Percentiles rank a stretch among this genome's conserved stretches.
Conservation (phyloP, 2,113 vertebrate genomes). For the Calidris pygmaea region DNA sequence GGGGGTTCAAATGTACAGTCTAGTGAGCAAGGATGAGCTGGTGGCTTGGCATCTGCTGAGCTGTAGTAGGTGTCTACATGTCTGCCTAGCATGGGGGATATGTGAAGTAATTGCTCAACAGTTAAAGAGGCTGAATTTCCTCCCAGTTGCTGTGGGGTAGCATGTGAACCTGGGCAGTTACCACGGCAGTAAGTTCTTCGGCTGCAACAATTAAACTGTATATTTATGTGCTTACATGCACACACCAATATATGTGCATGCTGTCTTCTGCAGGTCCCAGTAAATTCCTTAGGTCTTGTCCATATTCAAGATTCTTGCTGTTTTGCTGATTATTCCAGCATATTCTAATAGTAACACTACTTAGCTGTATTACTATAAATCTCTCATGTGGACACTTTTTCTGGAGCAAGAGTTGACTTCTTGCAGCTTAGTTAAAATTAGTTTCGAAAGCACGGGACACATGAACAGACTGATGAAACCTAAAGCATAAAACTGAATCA, state of each 20-base stretch:
- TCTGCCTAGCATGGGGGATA: rapidly evolving
- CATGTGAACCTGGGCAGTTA: neutral
- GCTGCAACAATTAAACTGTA: neutral
- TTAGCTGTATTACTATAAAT: neutral
- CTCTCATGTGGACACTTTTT: neutral
- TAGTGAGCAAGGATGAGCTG: neutral
- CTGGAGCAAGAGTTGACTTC: neutral
- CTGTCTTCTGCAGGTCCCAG: neutral
- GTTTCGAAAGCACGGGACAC: neutral
- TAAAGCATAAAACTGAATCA: neutral
- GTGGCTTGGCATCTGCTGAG: neutral
- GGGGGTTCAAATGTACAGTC: neutral
- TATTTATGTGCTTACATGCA: neutral
- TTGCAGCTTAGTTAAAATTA: neutral
- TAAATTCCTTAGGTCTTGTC: neutral
- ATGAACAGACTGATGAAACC: neutral
- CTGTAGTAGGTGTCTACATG: neutral
- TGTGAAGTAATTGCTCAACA: neutral
- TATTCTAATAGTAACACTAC: neutral
- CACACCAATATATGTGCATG: neutral
- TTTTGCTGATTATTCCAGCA: neutral
- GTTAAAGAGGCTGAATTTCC: neutral
- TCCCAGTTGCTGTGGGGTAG: neutral
- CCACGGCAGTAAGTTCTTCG: neutral
- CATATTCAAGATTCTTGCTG: neutral